A percentile compares a stretch with the other conserved stretches of the same genome.
Conservation (phyloP, 2,797 vertebrate species). For the Tarsius wallacei region DNA sequence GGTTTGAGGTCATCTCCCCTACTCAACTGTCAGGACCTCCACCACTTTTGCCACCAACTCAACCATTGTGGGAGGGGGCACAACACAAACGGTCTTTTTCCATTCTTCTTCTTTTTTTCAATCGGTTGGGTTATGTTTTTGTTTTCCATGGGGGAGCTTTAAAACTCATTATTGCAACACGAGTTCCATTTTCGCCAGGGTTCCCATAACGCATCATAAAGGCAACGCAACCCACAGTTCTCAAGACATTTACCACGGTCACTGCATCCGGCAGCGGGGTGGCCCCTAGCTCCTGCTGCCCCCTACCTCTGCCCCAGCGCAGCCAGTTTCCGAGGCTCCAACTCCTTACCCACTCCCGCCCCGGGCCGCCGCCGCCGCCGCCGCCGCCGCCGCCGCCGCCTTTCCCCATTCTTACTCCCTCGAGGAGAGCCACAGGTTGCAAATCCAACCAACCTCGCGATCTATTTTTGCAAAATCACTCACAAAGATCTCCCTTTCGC, state of each 20-base stretch:
- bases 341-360: conserved; percentile 66
- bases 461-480: conserved; percentile 83
- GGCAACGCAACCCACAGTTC: conserved; percentile 68
- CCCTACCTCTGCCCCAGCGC: background rate
- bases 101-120: background rate
- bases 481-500: conserved; percentile 70
- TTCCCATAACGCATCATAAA: conserved; percentile 78
- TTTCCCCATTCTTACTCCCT: conserved; percentile 80
- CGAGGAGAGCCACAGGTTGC: conserved; percentile 90
- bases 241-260: conserved; percentile 68
- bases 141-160: conserved; percentile 74
- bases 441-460: conserved; percentile 82
- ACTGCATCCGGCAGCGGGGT: conserved; percentile 56
- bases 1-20: background rate
- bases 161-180: conserved; percentile 79
- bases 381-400: conserved; percentile 76
- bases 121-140: conserved; percentile 52
- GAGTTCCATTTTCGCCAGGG: conserved; percentile 70
- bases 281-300: conserved; percentile 53
- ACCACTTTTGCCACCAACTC: background rate
- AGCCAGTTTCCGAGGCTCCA: conserved; percentile 54
- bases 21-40: background rate
- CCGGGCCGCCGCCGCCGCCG: conserved; percentile 71
- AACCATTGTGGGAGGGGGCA: background rate
- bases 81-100: conserved; percentile 15